Conservation (phyloP, 1,140 invertebrate genomes). For the Eupeodes corollae region DNA sequence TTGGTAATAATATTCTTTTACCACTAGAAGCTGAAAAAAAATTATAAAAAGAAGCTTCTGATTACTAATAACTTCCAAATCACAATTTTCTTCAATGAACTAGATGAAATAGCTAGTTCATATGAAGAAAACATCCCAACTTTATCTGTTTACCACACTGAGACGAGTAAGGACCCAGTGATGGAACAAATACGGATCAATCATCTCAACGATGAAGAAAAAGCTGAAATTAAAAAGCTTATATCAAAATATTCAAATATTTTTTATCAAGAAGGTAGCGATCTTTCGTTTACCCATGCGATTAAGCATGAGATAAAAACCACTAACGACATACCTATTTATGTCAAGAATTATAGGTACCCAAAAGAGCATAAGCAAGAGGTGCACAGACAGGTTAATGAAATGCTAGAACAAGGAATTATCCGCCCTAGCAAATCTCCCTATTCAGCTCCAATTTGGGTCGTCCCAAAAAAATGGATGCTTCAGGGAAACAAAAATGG, state of each 20-base stretch:
- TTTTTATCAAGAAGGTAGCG: neutral
- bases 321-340: slow-evolving; percentile 11
- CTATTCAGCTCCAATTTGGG: slow-evolving; percentile 14
- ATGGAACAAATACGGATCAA: too few relatives aligned
- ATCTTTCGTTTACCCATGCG: slow-evolving; percentile 2
- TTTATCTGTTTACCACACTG: too few relatives aligned
- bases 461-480: slow-evolving; percentile 20
- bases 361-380: slow-evolving; percentile 20
- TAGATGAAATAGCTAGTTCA: too few relatives aligned
- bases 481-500: slow-evolving; percentile 13
- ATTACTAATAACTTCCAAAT: too few relatives aligned
- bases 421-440: slow-evolving; percentile 14
- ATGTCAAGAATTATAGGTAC: slow-evolving; percentile 21
- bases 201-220: too few relatives aligned
- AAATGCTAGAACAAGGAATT: slow-evolving; percentile 26
- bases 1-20: too few relatives aligned
- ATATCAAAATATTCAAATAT: slow-evolving; percentile 1
- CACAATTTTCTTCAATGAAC: too few relatives aligned
- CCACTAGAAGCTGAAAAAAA: too few relatives aligned
- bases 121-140: too few relatives aligned
- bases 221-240: too few relatives aligned
- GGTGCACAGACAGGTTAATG: slow-evolving; percentile 16
- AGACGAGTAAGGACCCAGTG: too few relatives aligned
- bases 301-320: slow-evolving; percentile 24
- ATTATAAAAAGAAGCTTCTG: too few relatives aligned